Evolutionary conservation across 2,797 vertebrate species (phyloP).

Genomic region (Sorex maritimensis): DNA sequence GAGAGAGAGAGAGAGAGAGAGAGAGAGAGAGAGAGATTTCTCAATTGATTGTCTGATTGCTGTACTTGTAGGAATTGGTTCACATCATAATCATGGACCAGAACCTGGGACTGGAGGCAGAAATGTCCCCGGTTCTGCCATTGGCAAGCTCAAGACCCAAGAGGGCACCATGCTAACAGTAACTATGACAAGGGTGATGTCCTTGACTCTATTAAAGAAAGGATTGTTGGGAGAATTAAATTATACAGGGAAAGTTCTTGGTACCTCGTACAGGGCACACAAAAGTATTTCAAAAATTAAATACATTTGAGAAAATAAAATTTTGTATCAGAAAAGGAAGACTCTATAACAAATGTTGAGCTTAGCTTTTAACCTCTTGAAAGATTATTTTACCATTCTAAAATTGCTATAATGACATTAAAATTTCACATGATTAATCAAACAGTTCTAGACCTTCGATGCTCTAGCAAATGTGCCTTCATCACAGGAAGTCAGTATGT

Average conservation of each 20-base stretch:
- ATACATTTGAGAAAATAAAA: not conserved
- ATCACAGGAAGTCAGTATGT: slow-evolving; percentile 1
- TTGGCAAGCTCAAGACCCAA: not conserved
- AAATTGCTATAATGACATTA: not conserved
- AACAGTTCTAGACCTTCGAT: not conserved
- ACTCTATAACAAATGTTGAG: slow-evolving; percentile 18
- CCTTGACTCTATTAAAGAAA: not conserved
- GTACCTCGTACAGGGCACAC: not conserved
- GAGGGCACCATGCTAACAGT: slow-evolving; percentile 1
- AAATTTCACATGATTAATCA: not conserved
- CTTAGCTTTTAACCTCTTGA: slow-evolving; percentile 50
- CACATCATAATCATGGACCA: not conserved
- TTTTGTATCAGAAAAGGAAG: slow-evolving; percentile 37
- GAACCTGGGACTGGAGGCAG: not conserved
- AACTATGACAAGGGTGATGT: not conserved
- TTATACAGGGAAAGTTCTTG: not conserved
- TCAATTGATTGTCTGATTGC: not conserved
- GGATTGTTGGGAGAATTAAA: slow-evolving; percentile 19
- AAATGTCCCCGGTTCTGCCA: not conserved
- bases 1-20: not conserved
- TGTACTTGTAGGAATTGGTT: not conserved
- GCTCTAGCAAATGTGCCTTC: not conserved
- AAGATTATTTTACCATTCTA: slow-evolving; percentile 39
- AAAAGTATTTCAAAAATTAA: slow-evolving; percentile 34
- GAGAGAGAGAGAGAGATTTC: not conserved